Base-by-base conservation (phyloP, 2,797 vertebrate genomes). In the Sylvia borin region DNA sequence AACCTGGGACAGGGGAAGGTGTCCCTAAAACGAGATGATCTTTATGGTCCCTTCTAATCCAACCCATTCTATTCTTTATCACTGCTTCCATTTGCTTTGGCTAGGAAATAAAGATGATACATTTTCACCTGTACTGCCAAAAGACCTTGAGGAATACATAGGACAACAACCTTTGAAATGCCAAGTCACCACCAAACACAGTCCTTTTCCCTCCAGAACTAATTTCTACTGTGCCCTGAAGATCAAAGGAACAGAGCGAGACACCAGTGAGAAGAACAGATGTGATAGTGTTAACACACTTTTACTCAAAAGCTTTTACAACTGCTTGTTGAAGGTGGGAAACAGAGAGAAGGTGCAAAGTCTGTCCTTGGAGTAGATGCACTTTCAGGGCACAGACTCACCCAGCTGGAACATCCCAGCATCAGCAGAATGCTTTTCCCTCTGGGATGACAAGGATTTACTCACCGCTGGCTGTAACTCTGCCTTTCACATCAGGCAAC, bases 1-100 rank as follows among this genome's bases (percentile, higher is more conserved):
- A 65, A 0, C 4, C 31, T 66, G 73, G 58, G 16, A 3, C 0
- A 9, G 38, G 32, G 31, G 45, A 10, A 77, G 7, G 29, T 65
- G 58, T 27, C 66, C n/a, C 38, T 77, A 5, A 70, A 66, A 34
- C 0, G 0, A 55, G n/a, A 34, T 36, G 34, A 40, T 31, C 18
- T 40, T 71, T 34, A 64, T 40, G n/a, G 51, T 19, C 14, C 29
- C 10, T 40, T 45, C 65, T 27, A 60, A 60, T 9, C 13, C 60
- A 58, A 53, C 10, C 9, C 8, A 15, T 66, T 72, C 53, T 42
- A 6, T 31, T 66, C 31, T 77, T 77, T 47, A 65, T 34, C 45
- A 72, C 16, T 62, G 51, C 31, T 87, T 65, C 43, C 42, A 25
- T 58, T 61, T 74, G 47, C 54, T 67, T 54, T 74, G 34, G 43